These are phyloP conservation scores for Torymus tubicola DNA, from an alignment of 2,888 invertebrate genomes.

Conservation along the genomic window DNA sequence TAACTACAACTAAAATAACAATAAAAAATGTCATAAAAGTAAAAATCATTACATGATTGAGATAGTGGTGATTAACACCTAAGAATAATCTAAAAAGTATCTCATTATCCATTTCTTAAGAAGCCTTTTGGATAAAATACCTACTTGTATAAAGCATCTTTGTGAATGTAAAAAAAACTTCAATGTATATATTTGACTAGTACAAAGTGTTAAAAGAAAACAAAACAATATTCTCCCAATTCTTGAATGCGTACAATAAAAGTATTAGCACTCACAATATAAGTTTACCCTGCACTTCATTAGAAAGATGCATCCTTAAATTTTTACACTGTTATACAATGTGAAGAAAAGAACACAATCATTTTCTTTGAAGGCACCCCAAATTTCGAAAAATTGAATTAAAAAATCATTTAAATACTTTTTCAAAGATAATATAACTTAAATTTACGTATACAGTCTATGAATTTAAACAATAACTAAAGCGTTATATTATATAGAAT, in stretches of 20 bases:
- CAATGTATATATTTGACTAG: conserved; percentile 29
- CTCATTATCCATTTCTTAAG: background rate
- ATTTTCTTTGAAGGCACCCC: conserved; percentile 62
- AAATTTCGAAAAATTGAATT: conserved; percentile 54
- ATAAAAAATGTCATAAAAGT: conserved; percentile 13
- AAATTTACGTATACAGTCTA: too few relatives aligned
- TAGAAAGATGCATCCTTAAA: conserved; percentile 21
- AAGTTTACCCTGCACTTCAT: background rate
- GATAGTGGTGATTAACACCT: too few relatives aligned
- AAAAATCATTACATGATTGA: conserved; percentile 13
- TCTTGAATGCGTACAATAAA: conserved; percentile 5
- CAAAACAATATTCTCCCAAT: background rate
- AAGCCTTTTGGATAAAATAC: background rate
- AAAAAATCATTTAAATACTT: conserved; percentile 9
- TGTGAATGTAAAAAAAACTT: too few relatives aligned
- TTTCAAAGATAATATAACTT: too few relatives aligned
- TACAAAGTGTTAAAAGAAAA: conserved; percentile 10
- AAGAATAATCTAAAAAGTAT: background rate
- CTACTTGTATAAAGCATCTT: background rate
- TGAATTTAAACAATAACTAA: too few relatives aligned
- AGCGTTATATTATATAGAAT: too few relatives aligned
- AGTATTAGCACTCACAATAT: conserved; percentile 21
- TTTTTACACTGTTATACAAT: conserved; percentile 44
- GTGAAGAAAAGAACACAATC: conserved; percentile 62
- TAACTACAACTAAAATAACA: conserved; percentile 6